Percentiles rank a stretch among this genome's conserved stretches.
phyloP scores from a whole-genome alignment of 2,888 invertebrate species.

The Hartigia nigra region DNA sequence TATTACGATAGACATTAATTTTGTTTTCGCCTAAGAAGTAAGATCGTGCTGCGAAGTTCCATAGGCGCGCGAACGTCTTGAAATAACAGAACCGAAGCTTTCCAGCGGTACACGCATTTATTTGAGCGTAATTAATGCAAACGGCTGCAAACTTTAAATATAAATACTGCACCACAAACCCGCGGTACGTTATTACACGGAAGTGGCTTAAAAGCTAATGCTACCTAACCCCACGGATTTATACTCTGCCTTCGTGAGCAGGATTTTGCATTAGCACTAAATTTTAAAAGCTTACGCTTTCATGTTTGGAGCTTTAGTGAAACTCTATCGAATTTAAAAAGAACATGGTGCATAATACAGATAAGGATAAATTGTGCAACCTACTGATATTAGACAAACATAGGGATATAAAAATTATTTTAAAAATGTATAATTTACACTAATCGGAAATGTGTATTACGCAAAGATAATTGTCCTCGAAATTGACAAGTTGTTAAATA shows the following conservation, averaged over 20 bases:
- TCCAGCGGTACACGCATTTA: constrained; percentile 20
- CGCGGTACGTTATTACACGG: constrained; percentile 35
- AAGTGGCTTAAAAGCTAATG: constrained; percentile 44
- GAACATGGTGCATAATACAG: not conserved
- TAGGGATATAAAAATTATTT: not conserved
- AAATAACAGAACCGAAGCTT: not conserved
- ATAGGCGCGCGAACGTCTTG: not conserved
- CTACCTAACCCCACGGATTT: constrained; percentile 26
- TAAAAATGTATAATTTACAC: too few relatives aligned
- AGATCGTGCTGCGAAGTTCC: too few relatives aligned
- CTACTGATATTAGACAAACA: not conserved
- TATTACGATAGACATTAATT: not conserved
- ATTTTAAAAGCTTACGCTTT: constrained; percentile 16
- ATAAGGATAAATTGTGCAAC: not conserved
- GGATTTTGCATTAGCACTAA: constrained; percentile 19
- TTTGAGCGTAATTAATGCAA: constrained; percentile 41
- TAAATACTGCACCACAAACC: constrained; percentile 33
- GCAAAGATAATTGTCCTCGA: too few relatives aligned
- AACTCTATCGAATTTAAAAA: not conserved
- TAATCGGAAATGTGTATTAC: too few relatives aligned
- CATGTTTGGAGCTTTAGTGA: not conserved
- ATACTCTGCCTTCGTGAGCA: not conserved
- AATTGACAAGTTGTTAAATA: not conserved
- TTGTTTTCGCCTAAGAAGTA: not conserved
- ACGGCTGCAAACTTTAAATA: constrained; percentile 39